Conservation (phyloP, 2,113 vertebrate species). For the Mandrillus leucophaeus region DNA sequence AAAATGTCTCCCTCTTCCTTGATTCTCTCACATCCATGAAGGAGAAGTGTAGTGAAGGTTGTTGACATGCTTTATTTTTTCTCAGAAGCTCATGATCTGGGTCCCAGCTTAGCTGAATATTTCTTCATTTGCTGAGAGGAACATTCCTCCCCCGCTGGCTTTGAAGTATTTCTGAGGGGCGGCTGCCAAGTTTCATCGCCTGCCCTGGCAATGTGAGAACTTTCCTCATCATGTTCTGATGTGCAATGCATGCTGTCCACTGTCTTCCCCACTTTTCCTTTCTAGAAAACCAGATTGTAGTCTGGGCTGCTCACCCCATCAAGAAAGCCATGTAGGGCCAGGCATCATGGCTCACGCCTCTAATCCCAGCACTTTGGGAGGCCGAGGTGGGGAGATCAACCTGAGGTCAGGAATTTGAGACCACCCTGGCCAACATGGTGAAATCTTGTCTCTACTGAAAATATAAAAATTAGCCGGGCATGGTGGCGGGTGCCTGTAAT, state of each 20-base stretch:
- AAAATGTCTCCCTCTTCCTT: neutral
- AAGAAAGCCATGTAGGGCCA: neutral
- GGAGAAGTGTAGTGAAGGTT: neutral
- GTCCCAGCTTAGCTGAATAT: neutral
- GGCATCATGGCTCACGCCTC: no score
- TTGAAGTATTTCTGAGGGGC: neutral
- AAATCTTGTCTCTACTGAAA: no score
- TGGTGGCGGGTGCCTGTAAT: no score
- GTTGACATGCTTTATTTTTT: neutral
- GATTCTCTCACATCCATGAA: neutral
- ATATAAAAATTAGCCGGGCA: no score
- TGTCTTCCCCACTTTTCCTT: neutral
- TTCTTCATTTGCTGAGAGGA: neutral
- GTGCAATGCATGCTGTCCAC: fast-evolving
- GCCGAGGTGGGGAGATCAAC: no score
- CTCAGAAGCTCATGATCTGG: neutral
- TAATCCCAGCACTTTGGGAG: no score
- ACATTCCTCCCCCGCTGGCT: neutral
- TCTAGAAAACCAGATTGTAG: neutral
- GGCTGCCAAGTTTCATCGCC: neutral
- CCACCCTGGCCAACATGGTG: no score
- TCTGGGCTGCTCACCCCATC: neutral
- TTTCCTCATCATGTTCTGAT: neutral
- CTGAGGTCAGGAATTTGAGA: no score
- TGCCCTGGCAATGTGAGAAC: neutral